phyloP scores from a whole-genome alignment of 2,888 invertebrate genomes.

The Dryadula phaetusa region DNA sequence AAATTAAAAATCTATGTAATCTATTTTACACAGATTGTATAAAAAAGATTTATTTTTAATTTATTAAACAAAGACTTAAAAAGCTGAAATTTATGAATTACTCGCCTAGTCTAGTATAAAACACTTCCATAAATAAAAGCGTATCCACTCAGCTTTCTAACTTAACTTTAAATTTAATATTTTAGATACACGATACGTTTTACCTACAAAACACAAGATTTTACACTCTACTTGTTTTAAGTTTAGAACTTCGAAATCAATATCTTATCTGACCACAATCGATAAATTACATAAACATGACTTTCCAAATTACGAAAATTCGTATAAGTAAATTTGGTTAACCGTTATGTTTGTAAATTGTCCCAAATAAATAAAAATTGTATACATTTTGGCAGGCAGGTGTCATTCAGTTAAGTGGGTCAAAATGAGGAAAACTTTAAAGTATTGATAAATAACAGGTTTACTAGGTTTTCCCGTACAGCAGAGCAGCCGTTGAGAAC shows the following conservation, averaged over 20 bases:
- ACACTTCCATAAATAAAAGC: too few relatives aligned
- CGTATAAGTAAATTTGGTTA: neutral
- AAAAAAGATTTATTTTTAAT: too few relatives aligned
- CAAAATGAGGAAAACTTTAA: neutral
- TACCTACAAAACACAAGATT: neutral
- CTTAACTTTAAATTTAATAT: neutral
- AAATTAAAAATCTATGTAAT: too few relatives aligned
- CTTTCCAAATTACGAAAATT: constrained; percentile 19
- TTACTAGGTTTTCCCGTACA: too few relatives aligned
- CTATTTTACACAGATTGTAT: too few relatives aligned
- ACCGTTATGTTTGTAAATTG: constrained; percentile 1
- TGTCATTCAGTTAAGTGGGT: constrained; percentile 1
- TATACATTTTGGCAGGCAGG: constrained; percentile 11
- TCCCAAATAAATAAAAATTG: constrained; percentile 12
- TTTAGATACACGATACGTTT: constrained; percentile 16
- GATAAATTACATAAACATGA: neutral
- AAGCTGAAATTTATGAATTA: neutral
- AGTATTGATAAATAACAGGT: too few relatives aligned
- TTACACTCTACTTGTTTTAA: constrained; percentile 3
- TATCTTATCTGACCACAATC: constrained; percentile 1
- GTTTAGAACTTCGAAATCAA: neutral
- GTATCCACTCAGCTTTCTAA: neutral
- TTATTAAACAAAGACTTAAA: too few relatives aligned
- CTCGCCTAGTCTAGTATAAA: neutral
- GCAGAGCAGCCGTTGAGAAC: too few relatives aligned